Conservation (phyloP, 30 jellyfish, hydroid and myxozoan genomes). For the Cassiopea xamachana region DNA sequence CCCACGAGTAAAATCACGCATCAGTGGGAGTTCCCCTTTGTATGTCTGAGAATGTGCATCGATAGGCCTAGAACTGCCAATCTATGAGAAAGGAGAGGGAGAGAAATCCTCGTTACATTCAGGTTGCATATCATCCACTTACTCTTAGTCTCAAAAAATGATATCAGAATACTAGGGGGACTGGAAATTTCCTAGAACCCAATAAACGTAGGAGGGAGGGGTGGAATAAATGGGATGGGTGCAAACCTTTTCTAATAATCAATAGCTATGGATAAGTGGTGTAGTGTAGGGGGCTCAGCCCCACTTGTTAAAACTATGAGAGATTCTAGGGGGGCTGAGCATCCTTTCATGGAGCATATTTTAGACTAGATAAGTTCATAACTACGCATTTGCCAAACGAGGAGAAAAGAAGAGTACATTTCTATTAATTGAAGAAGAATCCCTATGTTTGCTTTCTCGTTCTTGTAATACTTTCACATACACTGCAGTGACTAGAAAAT, state of each 20-base stretch:
- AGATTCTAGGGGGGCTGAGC: too few species aligned
- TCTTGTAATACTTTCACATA: too few species aligned
- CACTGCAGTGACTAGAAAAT: too few species aligned
- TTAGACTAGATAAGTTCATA: too few species aligned
- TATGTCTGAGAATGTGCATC: slow-evolving; percentile 5
- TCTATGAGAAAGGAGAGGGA: slow-evolving; percentile 28
- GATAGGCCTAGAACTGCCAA: slow-evolving; percentile 19
- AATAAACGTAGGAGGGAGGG: neutral
- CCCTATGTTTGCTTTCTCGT: too few species aligned
- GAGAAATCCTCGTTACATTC: neutral
- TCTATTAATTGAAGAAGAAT: too few species aligned
- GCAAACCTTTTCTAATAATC: neutral
- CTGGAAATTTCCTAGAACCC: neutral
- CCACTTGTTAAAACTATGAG: too few species aligned
- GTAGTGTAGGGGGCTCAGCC: too few species aligned
- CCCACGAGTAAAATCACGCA: slow-evolving; percentile 75
- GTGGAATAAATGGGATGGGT: neutral
- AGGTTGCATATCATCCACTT: too few species aligned
- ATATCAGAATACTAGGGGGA: neutral
- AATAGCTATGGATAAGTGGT: neutral
- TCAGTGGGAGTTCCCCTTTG: slow-evolving; percentile 67
- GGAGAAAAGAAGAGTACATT: too few species aligned
- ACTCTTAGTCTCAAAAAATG: neutral
- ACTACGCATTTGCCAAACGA: too few species aligned
- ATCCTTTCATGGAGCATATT: too few species aligned